Conservation (phyloP, 2,888 invertebrate genomes). For the Steinernema scapterisci region DNA sequence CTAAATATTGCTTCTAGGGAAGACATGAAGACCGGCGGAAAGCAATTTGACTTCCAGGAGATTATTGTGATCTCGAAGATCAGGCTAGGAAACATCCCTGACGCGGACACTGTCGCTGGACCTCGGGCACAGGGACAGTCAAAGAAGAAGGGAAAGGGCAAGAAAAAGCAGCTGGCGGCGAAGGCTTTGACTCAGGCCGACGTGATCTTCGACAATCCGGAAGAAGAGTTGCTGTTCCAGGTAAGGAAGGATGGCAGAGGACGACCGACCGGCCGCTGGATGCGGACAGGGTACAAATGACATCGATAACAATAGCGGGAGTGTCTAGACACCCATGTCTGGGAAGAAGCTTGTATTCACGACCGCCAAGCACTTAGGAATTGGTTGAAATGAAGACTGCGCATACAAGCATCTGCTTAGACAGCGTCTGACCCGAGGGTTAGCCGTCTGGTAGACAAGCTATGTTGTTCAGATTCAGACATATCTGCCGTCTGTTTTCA, state of each 20-base stretch:
- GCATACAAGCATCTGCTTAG: too few relatives aligned
- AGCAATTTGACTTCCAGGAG: conserved; percentile 37
- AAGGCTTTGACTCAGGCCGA: conserved; percentile 49
- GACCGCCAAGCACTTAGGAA: too few relatives aligned
- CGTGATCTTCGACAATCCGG: conserved; percentile 56
- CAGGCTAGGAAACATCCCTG: conserved; percentile 34
- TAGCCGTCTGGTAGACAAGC: too few relatives aligned
- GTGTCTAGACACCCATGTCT: too few relatives aligned
- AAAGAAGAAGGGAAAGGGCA: conserved; percentile 57
- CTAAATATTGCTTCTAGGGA: conserved; percentile 43
- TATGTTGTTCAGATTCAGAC: background rate
- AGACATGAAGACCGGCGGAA: conserved; percentile 37
- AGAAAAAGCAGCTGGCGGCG: conserved; percentile 52
- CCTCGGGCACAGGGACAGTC: conserved; percentile 38
- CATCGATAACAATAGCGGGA: too few relatives aligned
- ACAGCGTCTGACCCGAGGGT: too few relatives aligned
- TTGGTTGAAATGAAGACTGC: too few relatives aligned
- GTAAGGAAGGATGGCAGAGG: conserved; percentile 30
- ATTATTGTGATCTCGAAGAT: conserved; percentile 44
- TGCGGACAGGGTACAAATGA: too few relatives aligned
- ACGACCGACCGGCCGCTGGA: too few relatives aligned
- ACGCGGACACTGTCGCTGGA: conserved; percentile 9
- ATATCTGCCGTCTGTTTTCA: background rate
- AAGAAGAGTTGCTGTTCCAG: conserved; percentile 56
- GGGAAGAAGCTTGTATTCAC: too few relatives aligned